Conservation (phyloP, 2,888 invertebrate genomes). For the Caenorhabditis uteleia region DNA sequence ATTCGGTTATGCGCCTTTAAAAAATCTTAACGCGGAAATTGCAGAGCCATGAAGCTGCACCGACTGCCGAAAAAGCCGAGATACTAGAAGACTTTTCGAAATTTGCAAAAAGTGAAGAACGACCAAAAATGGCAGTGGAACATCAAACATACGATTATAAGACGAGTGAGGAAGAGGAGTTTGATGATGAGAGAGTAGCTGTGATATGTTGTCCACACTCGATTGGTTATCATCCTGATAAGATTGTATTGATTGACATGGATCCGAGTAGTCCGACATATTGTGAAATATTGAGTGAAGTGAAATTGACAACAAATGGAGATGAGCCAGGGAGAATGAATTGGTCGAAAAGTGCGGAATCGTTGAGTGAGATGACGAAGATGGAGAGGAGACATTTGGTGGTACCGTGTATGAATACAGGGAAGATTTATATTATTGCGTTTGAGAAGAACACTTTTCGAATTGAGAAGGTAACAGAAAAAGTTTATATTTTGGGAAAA, state of each 20-base stretch:
- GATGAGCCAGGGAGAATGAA: conserved; percentile 54
- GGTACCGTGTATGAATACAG: conserved; percentile 82
- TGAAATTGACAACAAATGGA: conserved; percentile 28
- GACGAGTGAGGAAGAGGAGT: conserved; percentile 26
- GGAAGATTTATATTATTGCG: conserved; percentile 85
- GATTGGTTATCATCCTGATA: conserved; percentile 29
- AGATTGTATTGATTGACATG: conserved; percentile 38
- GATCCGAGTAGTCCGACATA: conserved; percentile 36
- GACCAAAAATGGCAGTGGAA: conserved; percentile 39
- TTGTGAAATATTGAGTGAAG: conserved; percentile 27
- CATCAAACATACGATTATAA: conserved; percentile 38
- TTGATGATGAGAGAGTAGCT: conserved; percentile 24
- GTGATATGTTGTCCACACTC: conserved; percentile 36
- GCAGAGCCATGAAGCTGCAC: conserved; percentile 23
- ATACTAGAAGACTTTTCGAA: conserved; percentile 20
- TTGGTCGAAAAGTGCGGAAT: conserved; percentile 49
- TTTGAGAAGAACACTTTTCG: conserved; percentile 25
- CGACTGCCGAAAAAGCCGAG: conserved; percentile 15
- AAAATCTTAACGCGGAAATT: too few species aligned
- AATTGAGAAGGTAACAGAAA: conserved; percentile 29
- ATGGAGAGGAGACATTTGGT: conserved; percentile 79
- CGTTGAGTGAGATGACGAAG: conserved; percentile 41
- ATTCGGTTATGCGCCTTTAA: neutral
- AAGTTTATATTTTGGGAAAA: conserved; percentile 4
- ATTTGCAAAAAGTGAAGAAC: conserved; percentile 27